Percentiles rank a stretch among this genome's conserved stretches.
Evolutionary conservation across 2,888 invertebrate genomes (phyloP).

Genomic region (Plagodis pulveraria): DNA sequence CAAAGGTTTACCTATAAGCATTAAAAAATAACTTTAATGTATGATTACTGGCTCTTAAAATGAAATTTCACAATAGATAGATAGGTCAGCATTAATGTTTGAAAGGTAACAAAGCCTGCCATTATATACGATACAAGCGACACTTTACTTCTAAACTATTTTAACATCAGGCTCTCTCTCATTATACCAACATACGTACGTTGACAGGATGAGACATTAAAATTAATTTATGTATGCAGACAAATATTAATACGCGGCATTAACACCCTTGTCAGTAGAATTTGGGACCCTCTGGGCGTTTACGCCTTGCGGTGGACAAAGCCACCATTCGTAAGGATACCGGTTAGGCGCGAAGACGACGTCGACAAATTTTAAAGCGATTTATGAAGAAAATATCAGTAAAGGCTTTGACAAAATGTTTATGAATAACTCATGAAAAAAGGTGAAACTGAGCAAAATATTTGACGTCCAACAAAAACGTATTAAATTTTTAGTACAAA

Average conservation of each 20-base stretch:
- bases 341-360: slow-evolving; percentile 39
- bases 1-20: no score
- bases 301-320: slow-evolving; percentile 63
- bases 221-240: slow-evolving; percentile 50
- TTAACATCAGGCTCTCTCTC: slow-evolving; percentile 10
- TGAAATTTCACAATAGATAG: no score
- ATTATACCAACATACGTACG: slow-evolving; percentile 12
- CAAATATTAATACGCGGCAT: slow-evolving; percentile 57
- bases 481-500: no score
- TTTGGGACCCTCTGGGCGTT: slow-evolving; percentile 50
- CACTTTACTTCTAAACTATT: slow-evolving; percentile 18
- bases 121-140: slow-evolving; percentile 5
- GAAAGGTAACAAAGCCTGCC: slow-evolving; percentile 7
- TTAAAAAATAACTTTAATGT: no score
- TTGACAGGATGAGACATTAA: slow-evolving; percentile 37
- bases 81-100: no score
- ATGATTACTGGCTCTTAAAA: no score
- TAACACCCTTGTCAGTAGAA: slow-evolving; percentile 61
- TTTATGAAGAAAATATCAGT: background rate
- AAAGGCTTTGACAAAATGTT: no score
- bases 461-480: no score
- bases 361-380: background rate
- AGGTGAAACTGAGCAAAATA: no score
- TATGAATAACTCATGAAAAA: no score
- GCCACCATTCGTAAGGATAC: slow-evolving; percentile 35